phyloP scores from a whole-genome alignment of 2,113 vertebrate genomes.

The Piprites chloris region DNA sequence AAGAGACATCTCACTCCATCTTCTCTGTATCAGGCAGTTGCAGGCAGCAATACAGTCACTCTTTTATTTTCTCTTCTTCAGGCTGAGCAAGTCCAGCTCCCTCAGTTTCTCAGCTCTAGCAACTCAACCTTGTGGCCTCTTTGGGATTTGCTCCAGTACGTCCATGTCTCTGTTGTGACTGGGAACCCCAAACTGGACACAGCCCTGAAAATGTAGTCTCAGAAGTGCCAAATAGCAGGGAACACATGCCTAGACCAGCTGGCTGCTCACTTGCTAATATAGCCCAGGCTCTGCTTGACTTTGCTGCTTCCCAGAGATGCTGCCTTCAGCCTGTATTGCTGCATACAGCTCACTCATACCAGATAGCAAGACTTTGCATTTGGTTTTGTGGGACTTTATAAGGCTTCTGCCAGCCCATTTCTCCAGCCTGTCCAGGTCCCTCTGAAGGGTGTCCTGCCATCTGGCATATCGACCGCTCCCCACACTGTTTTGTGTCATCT shows the following conservation, averaged over 20 bases:
- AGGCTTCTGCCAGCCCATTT: neutral
- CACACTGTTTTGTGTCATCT: neutral
- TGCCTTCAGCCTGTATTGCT: neutral
- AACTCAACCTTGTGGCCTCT: neutral
- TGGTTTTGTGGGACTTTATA: neutral
- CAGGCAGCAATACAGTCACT: neutral
- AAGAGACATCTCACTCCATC: neutral
- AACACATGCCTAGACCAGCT: neutral
- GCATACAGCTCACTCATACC: neutral
- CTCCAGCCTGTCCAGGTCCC: neutral
- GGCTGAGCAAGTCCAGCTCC: neutral
- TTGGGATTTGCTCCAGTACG: neutral
- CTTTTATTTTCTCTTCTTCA: neutral
- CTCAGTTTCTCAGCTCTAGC: neutral
- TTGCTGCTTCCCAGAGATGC: neutral
- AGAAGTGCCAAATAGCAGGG: neutral
- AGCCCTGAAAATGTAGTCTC: neutral
- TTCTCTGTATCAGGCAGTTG: neutral
- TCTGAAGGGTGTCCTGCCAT: neutral
- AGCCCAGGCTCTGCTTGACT: neutral
- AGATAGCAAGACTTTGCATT: neutral
- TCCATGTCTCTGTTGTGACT: neutral
- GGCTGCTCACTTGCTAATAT: neutral
- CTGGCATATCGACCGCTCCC: accelerated
- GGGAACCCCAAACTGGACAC: neutral